Conservation (phyloP, 2,113 vertebrate genomes). For the Formicarius rufipectus region DNA sequence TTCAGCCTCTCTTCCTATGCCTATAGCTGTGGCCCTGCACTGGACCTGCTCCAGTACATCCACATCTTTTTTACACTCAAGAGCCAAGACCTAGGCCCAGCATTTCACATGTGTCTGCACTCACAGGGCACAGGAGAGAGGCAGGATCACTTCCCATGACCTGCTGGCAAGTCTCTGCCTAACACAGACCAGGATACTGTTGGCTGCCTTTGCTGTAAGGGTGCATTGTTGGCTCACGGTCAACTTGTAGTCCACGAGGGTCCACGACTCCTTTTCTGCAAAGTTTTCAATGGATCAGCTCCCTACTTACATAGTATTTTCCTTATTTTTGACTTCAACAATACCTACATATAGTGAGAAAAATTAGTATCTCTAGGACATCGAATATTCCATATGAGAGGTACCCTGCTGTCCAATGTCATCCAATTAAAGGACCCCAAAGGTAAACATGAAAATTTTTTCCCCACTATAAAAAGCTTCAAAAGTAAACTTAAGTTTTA, state of each 20-base stretch:
- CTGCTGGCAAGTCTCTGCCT: background rate
- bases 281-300: background rate
- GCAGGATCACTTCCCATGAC: background rate
- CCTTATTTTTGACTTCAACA: background rate
- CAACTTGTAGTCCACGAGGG: background rate
- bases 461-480: background rate
- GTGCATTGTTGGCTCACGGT: background rate
- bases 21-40: background rate
- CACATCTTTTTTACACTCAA: background rate
- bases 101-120: background rate
- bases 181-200: background rate
- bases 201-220: rapidly evolving
- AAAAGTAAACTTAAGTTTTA: background rate
- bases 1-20: background rate
- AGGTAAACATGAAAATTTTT: background rate
- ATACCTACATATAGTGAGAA: background rate
- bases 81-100: background rate
- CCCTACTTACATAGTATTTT: background rate
- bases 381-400: background rate
- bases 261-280: background rate
- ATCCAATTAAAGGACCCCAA: background rate
- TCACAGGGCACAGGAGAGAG: background rate
- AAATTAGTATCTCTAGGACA: background rate
- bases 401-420: background rate
- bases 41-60: background rate